Conservation (phyloP, 1,140 invertebrate genomes). For the Octopus sinensis region DNA sequence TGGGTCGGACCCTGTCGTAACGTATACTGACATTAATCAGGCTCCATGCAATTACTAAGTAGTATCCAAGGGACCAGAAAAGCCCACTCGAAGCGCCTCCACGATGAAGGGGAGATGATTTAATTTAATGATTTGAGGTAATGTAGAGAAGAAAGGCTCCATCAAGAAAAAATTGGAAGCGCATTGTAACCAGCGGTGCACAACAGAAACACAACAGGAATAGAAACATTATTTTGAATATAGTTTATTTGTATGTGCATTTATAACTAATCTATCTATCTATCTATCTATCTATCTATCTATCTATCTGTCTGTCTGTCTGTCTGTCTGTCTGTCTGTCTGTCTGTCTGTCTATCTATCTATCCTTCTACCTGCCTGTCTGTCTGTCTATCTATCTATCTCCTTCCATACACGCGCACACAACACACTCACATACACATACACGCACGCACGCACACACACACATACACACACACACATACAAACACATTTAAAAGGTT, state of each 20-base stretch:
- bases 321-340: background rate
- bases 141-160: background rate
- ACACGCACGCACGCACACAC: background rate
- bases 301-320: background rate
- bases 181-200: background rate
- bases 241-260: too few species aligned
- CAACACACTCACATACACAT: background rate
- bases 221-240: too few species aligned
- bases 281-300: too few species aligned
- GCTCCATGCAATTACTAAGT: too few species aligned
- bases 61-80: too few species aligned
- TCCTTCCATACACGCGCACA: background rate
- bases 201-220: background rate
- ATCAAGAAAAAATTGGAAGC: background rate
- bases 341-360: background rate
- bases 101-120: too few species aligned
- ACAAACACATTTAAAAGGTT: too few species aligned
- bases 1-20: too few species aligned
- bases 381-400: background rate
- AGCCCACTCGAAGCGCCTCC: too few species aligned
- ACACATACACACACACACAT: too few species aligned
- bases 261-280: too few species aligned
- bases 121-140: background rate
- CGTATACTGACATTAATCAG: too few species aligned
- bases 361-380: background rate